phyloP scores from a whole-genome alignment of 2,113 vertebrate genomes.

The Semicossyphus pulcher region DNA sequence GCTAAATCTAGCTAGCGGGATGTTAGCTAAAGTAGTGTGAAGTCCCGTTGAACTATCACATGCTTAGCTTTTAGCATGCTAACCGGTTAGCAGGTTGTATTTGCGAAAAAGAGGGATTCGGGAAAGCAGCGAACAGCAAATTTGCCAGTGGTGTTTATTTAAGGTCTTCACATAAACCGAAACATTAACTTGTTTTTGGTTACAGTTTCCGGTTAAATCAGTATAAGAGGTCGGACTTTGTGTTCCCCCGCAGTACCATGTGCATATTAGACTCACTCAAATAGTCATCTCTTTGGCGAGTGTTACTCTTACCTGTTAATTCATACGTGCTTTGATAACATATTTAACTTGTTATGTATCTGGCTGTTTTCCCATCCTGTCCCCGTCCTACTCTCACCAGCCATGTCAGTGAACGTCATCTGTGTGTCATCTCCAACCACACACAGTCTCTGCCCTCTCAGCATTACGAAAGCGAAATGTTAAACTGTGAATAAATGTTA shows the following conservation, averaged over 20 bases:
- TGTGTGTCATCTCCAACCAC: constrained; percentile 24
- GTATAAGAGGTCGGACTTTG: fast-evolving
- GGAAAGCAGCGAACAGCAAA: background rate
- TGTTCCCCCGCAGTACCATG: constrained; percentile 22
- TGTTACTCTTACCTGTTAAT: background rate
- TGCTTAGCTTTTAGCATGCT: constrained; percentile 71
- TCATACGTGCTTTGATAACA: background rate
- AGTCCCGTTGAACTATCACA: constrained; percentile 35
- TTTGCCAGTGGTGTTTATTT: background rate
- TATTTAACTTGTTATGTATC: fast-evolving
- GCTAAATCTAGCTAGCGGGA: constrained; percentile 32
- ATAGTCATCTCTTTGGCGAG: background rate
- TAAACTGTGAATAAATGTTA: background rate
- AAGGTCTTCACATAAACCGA: background rate
- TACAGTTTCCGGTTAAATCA: too few relatives aligned
- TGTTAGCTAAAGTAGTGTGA: constrained; percentile 32
- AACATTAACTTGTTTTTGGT: background rate
- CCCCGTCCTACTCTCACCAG: background rate
- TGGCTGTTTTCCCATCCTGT: background rate
- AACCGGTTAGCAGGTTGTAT: constrained; percentile 46
- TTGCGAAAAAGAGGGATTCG: background rate
- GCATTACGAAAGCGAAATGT: background rate
- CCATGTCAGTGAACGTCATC: constrained; percentile 21
- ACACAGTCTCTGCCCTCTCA: background rate
- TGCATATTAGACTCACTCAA: constrained; percentile 8